Base-by-base conservation (phyloP, 2,113 vertebrate genomes). In the Todiramphus chloris region DNA sequence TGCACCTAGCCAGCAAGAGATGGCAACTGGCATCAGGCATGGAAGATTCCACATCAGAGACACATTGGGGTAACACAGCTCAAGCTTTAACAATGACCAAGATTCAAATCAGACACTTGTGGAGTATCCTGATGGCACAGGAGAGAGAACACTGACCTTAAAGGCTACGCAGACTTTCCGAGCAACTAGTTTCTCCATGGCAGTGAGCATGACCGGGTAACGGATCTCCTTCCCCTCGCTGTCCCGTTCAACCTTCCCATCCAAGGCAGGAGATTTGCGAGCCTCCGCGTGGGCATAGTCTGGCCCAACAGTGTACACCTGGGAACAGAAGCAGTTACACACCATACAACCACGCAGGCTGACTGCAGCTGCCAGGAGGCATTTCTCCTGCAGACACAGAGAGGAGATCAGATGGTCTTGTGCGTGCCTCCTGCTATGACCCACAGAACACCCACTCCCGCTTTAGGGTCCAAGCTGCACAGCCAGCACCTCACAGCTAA, bases 221-320 rank as follows among this genome's bases (percentile, higher is more conserved):
- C 99, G 99, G 70, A 99, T 99, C 91, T 99, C 99, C 64, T 99
- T 99, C 31, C 99, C 99, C 87, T 99, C 99, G 11, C 99, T 99
- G 98, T 99, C 99, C 53, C 99, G 97, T 82, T 99, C 99, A n/a
- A 99, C 99, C 91, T 99, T 99, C 58, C 99, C 99, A 50, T 99
- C 99, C 95, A 99, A 89, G 55, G 99, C 99, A 1, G 99, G 99
- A 51, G 99, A 99, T 83, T 99, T 99, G 25, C 99, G 99, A 51
- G 99, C 99, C 97, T 99, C 99, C 0, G 99, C 99, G 4, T 99
- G 99, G 81, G 99, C 99, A 28, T 99, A 99, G 97, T 99, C 99
- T 0, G 99, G 99, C 60, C 99, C 99, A 70, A 99, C 99, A 4
- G 99, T 99, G 96, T 99, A 99, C 14, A 99, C 99, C 99, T 99